phyloP scores from a whole-genome alignment of 2,797 vertebrate species.

The Kryptolebias ocellatus region DNA sequence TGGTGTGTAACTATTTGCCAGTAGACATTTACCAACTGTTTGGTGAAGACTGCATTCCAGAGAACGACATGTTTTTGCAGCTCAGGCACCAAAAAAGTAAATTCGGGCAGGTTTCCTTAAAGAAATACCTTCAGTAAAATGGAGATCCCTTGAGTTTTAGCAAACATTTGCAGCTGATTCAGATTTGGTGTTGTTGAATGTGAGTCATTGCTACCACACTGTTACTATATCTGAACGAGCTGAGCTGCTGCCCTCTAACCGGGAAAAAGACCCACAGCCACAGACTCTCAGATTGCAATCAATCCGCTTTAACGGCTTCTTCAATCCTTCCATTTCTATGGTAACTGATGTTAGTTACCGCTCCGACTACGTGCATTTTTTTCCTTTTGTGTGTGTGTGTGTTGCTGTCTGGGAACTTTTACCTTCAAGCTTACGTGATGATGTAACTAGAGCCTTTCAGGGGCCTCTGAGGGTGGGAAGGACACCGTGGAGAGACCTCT shows the following conservation, averaged over 20 bases:
- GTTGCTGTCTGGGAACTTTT: conserved; percentile 67
- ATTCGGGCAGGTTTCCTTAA: not conserved
- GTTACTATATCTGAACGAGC: conserved; percentile 25
- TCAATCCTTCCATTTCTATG: conserved; percentile 72
- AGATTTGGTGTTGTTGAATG: conserved; percentile 5
- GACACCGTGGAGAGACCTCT: conserved; percentile 49
- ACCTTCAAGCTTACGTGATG: conserved; percentile 69
- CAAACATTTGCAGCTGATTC: not conserved
- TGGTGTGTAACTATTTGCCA: conserved; percentile 32
- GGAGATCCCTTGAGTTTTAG: too few relatives aligned
- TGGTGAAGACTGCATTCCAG: not conserved
- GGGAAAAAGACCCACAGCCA: conserved; percentile 30
- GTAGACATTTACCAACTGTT: conserved; percentile 10
- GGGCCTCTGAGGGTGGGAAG: conserved; percentile 55
- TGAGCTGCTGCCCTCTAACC: conserved; percentile 30
- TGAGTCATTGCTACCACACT: conserved; percentile 13
- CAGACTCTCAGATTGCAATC: conserved; percentile 46
- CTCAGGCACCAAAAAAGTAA: not conserved
- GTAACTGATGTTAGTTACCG: conserved; percentile 75
- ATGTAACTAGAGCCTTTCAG: conserved; percentile 71
- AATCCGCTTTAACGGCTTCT: conserved; percentile 64
- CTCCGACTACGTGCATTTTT: conserved; percentile 26
- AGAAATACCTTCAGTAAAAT: not conserved
- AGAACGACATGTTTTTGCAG: conserved; percentile 4
- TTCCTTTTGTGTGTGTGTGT: conserved; percentile 33